These are phyloP conservation scores for Acanthosepion esculentum DNA, from an alignment of 2,888 invertebrate genomes.

Conservation along the genomic window DNA sequence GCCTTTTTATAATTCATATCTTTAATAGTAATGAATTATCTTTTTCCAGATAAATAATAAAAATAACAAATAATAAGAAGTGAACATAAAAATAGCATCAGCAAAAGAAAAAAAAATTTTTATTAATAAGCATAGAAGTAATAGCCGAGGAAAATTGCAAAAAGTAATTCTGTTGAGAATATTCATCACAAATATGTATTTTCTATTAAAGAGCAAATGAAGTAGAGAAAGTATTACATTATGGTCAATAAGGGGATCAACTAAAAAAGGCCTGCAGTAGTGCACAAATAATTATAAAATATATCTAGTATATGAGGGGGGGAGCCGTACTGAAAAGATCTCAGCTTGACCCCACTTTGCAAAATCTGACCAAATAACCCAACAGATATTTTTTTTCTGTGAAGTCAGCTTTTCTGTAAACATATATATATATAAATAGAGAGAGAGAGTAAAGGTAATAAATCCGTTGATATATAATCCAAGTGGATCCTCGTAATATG, in stretches of 20 bases:
- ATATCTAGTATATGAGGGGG: not conserved
- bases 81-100: too few species aligned
- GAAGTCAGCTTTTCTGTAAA: too few species aligned
- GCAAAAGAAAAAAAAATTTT: not conserved
- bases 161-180: not conserved
- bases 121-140: not conserved
- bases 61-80: not conserved
- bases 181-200: not conserved
- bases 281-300: not conserved
- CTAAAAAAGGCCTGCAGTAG: not conserved
- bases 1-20: not conserved
- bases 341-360: too few species aligned
- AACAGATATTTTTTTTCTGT: too few species aligned
- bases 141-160: not conserved
- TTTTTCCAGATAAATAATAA: not conserved
- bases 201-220: not conserved
- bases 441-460: too few species aligned
- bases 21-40: not conserved
- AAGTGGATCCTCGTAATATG: too few species aligned
- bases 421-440: too few species aligned
- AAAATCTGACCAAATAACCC: too few species aligned
- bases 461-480: too few species aligned
- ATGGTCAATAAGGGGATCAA: not conserved
- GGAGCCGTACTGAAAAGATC: too few species aligned
- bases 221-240: not conserved